Conservation (phyloP, 2,888 invertebrate genomes). For the Drosophila niveifrons region DNA sequence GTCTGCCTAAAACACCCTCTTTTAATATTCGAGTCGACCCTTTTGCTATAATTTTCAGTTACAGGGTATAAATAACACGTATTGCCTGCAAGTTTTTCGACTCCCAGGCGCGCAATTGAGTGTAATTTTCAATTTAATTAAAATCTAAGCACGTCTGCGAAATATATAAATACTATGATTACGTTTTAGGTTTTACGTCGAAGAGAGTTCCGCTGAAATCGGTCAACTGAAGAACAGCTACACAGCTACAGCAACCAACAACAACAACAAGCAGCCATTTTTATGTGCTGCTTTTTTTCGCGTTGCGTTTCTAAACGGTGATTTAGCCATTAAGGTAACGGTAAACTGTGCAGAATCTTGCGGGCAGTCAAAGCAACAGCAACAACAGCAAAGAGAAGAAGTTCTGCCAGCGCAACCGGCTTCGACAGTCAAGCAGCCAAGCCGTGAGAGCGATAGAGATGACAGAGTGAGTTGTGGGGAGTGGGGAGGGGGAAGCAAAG, state of each 20-base stretch:
- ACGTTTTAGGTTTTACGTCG: conserved; percentile 44
- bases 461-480: background rate
- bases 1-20: background rate
- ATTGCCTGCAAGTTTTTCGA: conserved; percentile 25
- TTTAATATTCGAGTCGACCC: background rate
- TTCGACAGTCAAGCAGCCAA: background rate
- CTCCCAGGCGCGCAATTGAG: conserved; percentile 40
- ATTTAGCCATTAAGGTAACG: conserved; percentile 82
- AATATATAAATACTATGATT: conserved; percentile 69
- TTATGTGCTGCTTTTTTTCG: conserved; percentile 14
- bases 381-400: conserved; percentile 28
- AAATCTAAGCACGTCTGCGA: conserved; percentile 72
- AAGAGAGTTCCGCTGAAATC: conserved; percentile 48
- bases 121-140: conserved; percentile 74
- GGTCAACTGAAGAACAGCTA: conserved; percentile 25
- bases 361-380: conserved; percentile 27
- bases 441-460: background rate
- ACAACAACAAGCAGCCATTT: conserved; percentile 21
- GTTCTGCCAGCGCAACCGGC: conserved; percentile 22
- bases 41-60: background rate
- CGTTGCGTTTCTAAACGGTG: conserved; percentile 73
- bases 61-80: conserved; percentile 4
- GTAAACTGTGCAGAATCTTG: conserved; percentile 79
- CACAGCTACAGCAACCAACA: conserved; percentile 19
- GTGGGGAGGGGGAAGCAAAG: conserved; percentile 2